phyloP scores from a whole-genome alignment of 1,140 invertebrate species.

The Palaemon carinicauda region DNA sequence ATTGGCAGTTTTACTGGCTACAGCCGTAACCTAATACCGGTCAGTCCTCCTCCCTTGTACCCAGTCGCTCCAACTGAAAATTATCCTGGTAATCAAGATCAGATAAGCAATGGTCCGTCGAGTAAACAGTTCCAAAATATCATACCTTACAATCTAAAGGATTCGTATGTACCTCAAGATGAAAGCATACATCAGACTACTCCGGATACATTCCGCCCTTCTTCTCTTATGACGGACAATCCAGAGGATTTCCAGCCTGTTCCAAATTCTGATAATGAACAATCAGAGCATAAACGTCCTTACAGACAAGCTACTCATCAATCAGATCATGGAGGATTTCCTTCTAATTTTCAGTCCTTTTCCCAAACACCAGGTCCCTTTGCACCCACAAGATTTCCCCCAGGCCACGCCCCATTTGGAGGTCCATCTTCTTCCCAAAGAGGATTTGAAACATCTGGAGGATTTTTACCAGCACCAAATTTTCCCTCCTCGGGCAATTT shows the following conservation, averaged over 20 bases:
- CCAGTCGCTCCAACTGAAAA: background rate
- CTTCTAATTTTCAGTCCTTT: slow-evolving; percentile 34
- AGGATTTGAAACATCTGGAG: background rate
- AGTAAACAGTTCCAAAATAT: background rate
- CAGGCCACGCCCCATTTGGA: background rate
- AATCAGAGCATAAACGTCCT: slow-evolving; percentile 10
- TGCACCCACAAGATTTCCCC: background rate
- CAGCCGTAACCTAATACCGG: background rate
- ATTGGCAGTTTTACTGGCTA: background rate
- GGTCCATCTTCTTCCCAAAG: background rate
- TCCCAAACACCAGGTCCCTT: background rate
- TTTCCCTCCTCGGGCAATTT: slow-evolving; percentile 38
- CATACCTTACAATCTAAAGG: too few relatives aligned
- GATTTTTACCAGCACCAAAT: background rate
- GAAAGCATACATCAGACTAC: background rate
- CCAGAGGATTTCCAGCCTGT: slow-evolving; percentile 43
- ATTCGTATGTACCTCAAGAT: background rate
- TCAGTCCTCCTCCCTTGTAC: background rate
- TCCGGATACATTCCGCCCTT: slow-evolving; percentile 38
- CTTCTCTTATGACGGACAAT: slow-evolving; percentile 23
- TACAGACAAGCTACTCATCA: slow-evolving; percentile 23
- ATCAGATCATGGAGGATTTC: background rate
- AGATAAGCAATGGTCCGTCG: background rate
- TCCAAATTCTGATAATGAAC: background rate
- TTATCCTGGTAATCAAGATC: background rate